phyloP scores from a whole-genome alignment of 2,113 vertebrate species.

The Cromileptes altivelis region DNA sequence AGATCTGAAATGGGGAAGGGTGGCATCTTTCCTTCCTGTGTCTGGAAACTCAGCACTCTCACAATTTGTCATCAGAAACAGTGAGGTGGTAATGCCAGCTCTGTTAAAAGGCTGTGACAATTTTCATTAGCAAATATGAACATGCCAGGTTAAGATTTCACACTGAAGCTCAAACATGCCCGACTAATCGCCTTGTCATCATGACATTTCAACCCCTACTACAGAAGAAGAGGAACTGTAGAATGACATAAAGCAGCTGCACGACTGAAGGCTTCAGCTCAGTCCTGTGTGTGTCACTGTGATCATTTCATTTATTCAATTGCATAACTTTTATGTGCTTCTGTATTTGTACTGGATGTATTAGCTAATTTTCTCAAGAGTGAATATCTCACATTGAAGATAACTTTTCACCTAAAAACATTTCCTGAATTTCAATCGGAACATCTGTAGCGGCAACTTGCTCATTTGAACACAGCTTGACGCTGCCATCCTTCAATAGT shows the following conservation, averaged over 20 bases:
- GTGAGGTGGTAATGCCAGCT: background rate
- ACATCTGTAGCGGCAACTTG: background rate
- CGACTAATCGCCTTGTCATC: background rate
- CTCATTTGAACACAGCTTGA: background rate
- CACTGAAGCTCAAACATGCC: background rate
- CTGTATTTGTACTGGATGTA: background rate
- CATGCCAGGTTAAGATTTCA: background rate
- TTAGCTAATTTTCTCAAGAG: background rate
- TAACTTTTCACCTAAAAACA: background rate
- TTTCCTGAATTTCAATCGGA: background rate
- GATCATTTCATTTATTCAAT: background rate
- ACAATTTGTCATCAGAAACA: background rate
- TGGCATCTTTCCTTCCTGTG: background rate
- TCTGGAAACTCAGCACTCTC: slow-evolving; percentile 9
- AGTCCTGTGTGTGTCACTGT: background rate
- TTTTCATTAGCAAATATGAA: background rate
- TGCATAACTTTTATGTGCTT: background rate
- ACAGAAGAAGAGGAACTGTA: background rate
- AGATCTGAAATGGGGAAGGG: slow-evolving; percentile 15
- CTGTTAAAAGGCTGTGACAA: background rate
- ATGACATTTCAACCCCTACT: background rate
- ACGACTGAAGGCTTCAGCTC: background rate
- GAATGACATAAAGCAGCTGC: background rate
- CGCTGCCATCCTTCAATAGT: background rate
- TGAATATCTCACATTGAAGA: background rate